Percentiles rank a stretch among this genome's conserved stretches.
Conservation (phyloP, 2,888 invertebrate genomes). For the Phytoseiulus persimilis region DNA sequence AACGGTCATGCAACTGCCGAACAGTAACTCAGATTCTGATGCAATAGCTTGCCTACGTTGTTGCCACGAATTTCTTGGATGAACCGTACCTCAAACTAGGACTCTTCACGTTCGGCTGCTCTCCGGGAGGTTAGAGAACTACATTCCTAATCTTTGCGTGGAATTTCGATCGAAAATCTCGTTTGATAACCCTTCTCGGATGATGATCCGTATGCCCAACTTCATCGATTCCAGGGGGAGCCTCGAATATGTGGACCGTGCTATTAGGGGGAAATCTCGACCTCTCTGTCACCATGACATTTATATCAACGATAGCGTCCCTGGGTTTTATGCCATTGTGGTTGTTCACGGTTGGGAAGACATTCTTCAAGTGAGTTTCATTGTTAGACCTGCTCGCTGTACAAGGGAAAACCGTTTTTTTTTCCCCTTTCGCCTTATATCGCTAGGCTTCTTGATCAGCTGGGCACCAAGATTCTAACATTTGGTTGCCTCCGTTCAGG, state of each 20-base stretch:
- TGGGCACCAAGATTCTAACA: background rate
- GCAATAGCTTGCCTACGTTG: constrained; percentile 44
- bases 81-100: constrained; percentile 67
- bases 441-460: too few species aligned
- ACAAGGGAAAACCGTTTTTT: too few species aligned
- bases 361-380: constrained; percentile 57
- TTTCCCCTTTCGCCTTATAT: too few species aligned
- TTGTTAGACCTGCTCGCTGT: too few species aligned
- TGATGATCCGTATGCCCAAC: background rate
- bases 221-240: constrained; percentile 58
- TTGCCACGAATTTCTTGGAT: constrained; percentile 60
- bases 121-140: constrained; percentile 61
- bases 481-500: constrained; percentile 50
- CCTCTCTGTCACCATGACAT: constrained; percentile 88
- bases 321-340: constrained; percentile 85
- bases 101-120: constrained; percentile 65
- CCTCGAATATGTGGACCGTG: constrained; percentile 91
- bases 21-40: background rate
- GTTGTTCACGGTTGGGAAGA: constrained; percentile 74
- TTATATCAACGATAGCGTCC: constrained; percentile 74
- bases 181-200: background rate
- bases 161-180: background rate
- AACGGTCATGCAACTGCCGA: background rate
- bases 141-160: background rate
- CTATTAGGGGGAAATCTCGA: constrained; percentile 84